Percentiles rank a stretch among this genome's conserved stretches.
These are phyloP conservation scores for Onychorhynchus coronatus DNA, from an alignment of 2,113 vertebrate species.

Conservation along the genomic window DNA sequence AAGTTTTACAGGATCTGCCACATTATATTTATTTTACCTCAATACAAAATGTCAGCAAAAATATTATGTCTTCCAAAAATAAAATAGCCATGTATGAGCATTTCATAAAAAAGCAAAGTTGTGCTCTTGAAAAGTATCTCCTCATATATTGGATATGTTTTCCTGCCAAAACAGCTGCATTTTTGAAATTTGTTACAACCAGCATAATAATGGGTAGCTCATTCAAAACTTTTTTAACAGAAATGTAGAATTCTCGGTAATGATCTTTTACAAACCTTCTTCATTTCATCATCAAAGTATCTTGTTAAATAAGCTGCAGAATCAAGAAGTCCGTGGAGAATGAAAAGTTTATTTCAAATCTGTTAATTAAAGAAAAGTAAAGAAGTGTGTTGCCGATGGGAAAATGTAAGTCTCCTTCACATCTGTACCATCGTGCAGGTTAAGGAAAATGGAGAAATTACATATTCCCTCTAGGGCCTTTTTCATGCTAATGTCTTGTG, in stretches of 20 bases:
- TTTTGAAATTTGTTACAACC: neutral
- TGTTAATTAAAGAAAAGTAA: slow-evolving; percentile 28
- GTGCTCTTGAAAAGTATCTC: neutral
- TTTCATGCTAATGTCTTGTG: neutral
- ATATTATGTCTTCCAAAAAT: neutral
- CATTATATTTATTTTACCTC: neutral
- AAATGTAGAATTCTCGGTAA: neutral
- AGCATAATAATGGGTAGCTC: neutral
- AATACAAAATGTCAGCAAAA: neutral
- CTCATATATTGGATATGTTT: neutral
- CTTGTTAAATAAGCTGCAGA: slow-evolving; percentile 4
- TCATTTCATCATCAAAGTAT: neutral
- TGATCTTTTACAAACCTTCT: neutral
- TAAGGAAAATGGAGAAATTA: neutral
- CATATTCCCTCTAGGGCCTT: neutral
- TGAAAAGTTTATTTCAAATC: slow-evolving; percentile 18
- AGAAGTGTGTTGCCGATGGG: neutral
- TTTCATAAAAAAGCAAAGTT: neutral
- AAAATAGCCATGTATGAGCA: neutral
- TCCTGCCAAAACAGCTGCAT: neutral
- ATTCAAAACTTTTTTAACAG: neutral
- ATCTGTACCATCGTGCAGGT: neutral
- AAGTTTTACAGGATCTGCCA: neutral
- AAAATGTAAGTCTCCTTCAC: neutral
- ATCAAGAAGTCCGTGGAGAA: neutral